These are phyloP conservation scores for Aplodontia rufa DNA, from an alignment of 2,113 vertebrate genomes.

Conservation along the genomic window DNA sequence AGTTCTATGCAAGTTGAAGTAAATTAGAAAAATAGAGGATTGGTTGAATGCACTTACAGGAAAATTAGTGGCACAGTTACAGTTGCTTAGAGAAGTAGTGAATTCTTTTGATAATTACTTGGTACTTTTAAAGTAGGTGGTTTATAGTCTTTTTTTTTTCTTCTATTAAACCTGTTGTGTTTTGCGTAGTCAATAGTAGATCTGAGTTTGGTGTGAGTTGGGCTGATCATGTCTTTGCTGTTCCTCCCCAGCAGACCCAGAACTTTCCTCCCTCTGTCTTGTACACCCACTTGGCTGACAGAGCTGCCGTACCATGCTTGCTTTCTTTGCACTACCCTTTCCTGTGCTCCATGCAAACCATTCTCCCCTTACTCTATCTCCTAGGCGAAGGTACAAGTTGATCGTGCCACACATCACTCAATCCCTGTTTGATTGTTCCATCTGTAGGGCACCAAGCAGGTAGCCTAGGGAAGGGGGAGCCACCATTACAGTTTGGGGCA, in stretches of 20 bases:
- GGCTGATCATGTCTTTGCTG: background rate
- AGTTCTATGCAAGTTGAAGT: background rate
- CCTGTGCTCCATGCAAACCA: background rate
- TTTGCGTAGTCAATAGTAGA: background rate
- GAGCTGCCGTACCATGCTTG: background rate
- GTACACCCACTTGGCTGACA: background rate
- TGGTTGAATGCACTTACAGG: slow-evolving; percentile 20
- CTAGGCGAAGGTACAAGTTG: background rate
- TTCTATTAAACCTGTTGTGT: background rate
- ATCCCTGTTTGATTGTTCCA: background rate
- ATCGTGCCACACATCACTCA: background rate
- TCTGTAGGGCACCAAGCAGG: background rate
- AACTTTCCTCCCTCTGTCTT: background rate
- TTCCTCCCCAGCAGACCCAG: background rate
- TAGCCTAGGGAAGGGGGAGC: background rate
- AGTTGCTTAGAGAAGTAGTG: background rate
- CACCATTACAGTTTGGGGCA: too few species aligned
- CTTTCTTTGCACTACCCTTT: background rate
- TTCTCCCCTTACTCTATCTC: background rate
- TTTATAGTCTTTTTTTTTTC: slow-evolving; percentile 15
- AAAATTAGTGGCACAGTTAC: slow-evolving; percentile 37
- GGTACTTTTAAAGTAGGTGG: background rate
- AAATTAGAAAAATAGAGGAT: slow-evolving; percentile 43
- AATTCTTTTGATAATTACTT: slow-evolving; percentile 16
- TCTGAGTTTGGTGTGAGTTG: background rate